Conservation (phyloP, 1,140 invertebrate genomes). For the Drosophila nasuta region DNA sequence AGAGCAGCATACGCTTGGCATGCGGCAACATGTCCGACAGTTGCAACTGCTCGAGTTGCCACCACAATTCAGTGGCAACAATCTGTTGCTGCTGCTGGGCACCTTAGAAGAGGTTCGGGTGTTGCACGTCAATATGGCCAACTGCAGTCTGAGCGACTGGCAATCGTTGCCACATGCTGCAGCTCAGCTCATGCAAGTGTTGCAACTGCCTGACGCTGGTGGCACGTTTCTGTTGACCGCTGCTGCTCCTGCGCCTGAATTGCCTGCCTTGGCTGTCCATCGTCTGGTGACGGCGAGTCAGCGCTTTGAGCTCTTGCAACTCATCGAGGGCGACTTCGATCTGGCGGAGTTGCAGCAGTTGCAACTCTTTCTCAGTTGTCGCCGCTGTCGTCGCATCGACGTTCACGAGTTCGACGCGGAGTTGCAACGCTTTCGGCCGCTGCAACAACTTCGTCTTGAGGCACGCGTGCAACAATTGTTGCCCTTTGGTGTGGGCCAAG, state of each 20-base stretch:
- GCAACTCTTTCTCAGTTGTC: constrained; percentile 64
- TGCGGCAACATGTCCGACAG: constrained; percentile 58
- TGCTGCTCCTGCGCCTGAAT: constrained; percentile 19
- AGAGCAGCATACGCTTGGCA: constrained; percentile 47
- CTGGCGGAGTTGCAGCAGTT: constrained; percentile 52
- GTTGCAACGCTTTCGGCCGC: constrained; percentile 28
- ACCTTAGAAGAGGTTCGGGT: constrained; percentile 70
- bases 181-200: constrained; percentile 53
- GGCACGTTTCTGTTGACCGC: constrained; percentile 38
- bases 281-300: constrained; percentile 11
- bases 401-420: constrained; percentile 28
- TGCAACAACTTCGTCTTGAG: constrained; percentile 58
- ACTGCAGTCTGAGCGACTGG: constrained; percentile 69
- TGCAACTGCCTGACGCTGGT: constrained; percentile 1
- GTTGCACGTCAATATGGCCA: constrained; percentile 42
- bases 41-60: constrained; percentile 29
- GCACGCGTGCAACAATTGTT: constrained; percentile 46
- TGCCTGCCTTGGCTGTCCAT: constrained; percentile 58
- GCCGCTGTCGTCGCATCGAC: constrained; percentile 59
- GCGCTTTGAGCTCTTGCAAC: constrained; percentile 57
- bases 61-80: background rate
- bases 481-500: constrained; percentile 39
- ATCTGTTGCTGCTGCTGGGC: constrained; percentile 49
- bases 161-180: constrained; percentile 58
- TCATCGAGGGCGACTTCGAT: constrained; percentile 71